Percentiles rank a stretch among this genome's conserved stretches.
Conservation (phyloP, 2,113 vertebrate genomes). For the Eclectus roratus region DNA sequence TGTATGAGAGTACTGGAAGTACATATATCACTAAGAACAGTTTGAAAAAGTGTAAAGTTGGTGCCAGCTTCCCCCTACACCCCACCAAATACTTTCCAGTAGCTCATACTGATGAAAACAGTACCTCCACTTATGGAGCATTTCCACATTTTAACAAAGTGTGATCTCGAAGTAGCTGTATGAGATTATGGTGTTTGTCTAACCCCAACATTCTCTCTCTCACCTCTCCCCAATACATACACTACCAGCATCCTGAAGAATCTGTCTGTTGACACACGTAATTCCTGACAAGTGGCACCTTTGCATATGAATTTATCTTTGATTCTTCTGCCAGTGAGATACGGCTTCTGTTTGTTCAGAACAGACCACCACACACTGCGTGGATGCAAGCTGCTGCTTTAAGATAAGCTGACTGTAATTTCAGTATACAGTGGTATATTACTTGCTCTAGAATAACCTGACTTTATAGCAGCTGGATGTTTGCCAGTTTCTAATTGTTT, state of each 20-base stretch:
- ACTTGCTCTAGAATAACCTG: slow-evolving; percentile 53
- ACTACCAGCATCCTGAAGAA: not conserved
- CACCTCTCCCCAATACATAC: not conserved
- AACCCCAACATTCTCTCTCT: not conserved
- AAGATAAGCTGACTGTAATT: slow-evolving; percentile 69
- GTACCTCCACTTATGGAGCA: not conserved
- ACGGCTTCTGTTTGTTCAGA: slow-evolving; percentile 7
- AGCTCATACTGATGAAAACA: not conserved
- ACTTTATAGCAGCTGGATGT: slow-evolving; percentile 58
- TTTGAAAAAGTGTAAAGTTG: not conserved
- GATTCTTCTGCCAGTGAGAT: slow-evolving; percentile 21
- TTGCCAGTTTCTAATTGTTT: slow-evolving; percentile 63
- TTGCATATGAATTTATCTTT: not conserved
- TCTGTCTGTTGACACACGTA: not conserved
- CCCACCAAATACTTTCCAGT: not conserved
- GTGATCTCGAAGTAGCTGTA: not conserved
- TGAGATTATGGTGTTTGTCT: not conserved
- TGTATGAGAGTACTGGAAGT: not conserved
- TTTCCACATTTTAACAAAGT: not conserved
- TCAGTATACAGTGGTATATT: slow-evolving; percentile 52
- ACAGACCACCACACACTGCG: slow-evolving; percentile 16
- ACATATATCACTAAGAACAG: not conserved
- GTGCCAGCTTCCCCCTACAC: not conserved
- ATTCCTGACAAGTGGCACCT: not conserved
- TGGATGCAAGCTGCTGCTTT: slow-evolving; percentile 65